A percentile compares a stretch with the other conserved stretches of the same genome.
Conservation (phyloP, 2,797 vertebrate species). For the Falco columbarius region DNA sequence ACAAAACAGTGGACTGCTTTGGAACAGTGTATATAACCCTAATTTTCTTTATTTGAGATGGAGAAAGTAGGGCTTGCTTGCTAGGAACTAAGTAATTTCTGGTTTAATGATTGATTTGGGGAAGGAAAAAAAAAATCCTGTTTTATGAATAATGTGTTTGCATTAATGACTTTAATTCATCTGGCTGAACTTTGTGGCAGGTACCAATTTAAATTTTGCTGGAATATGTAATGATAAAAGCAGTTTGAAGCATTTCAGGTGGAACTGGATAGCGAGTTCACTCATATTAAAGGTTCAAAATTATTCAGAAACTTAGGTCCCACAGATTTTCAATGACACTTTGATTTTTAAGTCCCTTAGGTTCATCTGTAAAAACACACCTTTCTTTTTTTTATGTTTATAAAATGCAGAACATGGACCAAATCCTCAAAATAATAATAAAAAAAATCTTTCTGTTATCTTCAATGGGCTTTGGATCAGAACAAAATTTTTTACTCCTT, state of each 20-base stretch:
- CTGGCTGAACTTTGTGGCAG: constrained; percentile 59
- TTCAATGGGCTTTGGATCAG: neutral
- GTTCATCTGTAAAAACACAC: neutral
- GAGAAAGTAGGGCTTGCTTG: constrained; percentile 26
- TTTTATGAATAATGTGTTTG: constrained; percentile 64
- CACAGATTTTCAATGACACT: neutral
- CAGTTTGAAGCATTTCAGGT: constrained; percentile 26
- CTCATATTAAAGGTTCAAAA: neutral
- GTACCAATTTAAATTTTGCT: constrained; percentile 65
- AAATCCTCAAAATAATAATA: neutral
- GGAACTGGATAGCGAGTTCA: neutral
- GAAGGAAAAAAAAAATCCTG: neutral
- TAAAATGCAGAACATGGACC: neutral
- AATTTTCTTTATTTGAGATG: constrained; percentile 51
- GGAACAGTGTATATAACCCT: neutral
- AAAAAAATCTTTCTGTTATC: neutral
- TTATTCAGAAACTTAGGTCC: neutral
- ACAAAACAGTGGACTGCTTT: constrained; percentile 25
- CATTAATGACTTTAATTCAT: constrained; percentile 67
- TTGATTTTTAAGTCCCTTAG: neutral
- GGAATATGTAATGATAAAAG: constrained; percentile 47
- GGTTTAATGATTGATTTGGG: constrained; percentile 56
- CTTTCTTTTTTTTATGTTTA: neutral
- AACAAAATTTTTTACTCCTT: neutral
- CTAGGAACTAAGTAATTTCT: constrained; percentile 33